These are phyloP conservation scores for Eucera pruinosa DNA, from an alignment of 2,888 invertebrate genomes.

Conservation along the genomic window DNA sequence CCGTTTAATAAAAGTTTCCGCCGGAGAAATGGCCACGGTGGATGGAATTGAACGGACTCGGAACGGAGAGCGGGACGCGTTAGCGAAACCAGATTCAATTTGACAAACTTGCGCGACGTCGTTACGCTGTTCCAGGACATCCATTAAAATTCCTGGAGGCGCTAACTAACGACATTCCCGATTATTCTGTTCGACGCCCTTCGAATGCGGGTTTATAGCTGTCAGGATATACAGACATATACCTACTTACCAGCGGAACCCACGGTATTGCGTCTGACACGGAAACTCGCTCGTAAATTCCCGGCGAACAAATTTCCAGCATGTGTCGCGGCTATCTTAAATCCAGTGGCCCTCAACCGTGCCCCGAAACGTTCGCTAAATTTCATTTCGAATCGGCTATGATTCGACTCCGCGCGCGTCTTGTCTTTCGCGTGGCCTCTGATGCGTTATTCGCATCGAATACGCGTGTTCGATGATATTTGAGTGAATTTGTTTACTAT, in stretches of 20 bases:
- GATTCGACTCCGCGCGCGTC: too few relatives aligned
- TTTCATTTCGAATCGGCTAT: neutral
- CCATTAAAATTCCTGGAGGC: conserved; percentile 75
- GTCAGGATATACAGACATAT: conserved; percentile 71
- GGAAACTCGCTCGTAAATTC: conserved; percentile 81
- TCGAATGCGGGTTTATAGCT: conserved; percentile 74
- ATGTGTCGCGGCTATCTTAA: conserved; percentile 75
- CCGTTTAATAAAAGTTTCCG: too few relatives aligned
- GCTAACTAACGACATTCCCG: conserved; percentile 74
- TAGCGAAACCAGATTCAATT: conserved; percentile 40
- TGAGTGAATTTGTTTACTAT: too few relatives aligned
- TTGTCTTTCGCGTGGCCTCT: too few relatives aligned
- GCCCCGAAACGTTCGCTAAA: neutral
- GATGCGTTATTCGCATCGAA: too few relatives aligned
- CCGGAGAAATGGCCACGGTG: too few relatives aligned
- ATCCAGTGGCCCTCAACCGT: conserved; percentile 72
- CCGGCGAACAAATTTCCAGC: conserved; percentile 79
- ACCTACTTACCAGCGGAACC: conserved; percentile 71
- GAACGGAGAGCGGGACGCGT: too few relatives aligned
- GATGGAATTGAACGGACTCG: too few relatives aligned
- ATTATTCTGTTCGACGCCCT: conserved; percentile 72
- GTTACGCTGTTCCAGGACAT: conserved; percentile 44
- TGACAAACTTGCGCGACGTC: conserved; percentile 47
- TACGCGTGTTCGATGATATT: too few relatives aligned
- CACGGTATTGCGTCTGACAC: conserved; percentile 77